A percentile compares a stretch with the other conserved stretches of the same genome.
These are phyloP conservation scores for Lasioglossum albipes DNA, from an alignment of 1,140 invertebrate species.

Conservation along the genomic window DNA sequence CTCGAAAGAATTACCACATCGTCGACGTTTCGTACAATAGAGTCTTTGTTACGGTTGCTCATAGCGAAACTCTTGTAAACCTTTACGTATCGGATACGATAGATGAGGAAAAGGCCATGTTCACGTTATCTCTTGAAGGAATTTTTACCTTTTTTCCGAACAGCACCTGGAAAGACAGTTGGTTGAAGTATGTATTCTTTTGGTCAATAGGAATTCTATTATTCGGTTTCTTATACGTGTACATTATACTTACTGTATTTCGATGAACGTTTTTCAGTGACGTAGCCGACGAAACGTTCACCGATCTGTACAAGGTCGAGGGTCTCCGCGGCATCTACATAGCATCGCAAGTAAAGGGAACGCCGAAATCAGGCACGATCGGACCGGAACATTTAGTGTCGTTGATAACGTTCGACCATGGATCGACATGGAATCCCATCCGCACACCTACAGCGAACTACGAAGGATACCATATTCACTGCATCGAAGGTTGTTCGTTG, in stretches of 20 bases:
- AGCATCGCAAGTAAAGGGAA: conserved; percentile 87
- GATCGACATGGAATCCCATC: conserved; percentile 89
- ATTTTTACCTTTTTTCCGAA: conserved; percentile 93
- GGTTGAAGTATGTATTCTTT: conserved; percentile 88
- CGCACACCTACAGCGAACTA: conserved; percentile 85
- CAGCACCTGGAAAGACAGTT: conserved; percentile 88
- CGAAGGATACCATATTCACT: conserved; percentile 84
- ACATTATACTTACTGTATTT: conserved; percentile 50
- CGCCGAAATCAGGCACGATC: conserved; percentile 80
- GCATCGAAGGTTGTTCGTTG: conserved; percentile 87
- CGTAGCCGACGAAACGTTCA: conserved; percentile 89
- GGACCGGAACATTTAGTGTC: conserved; percentile 88
- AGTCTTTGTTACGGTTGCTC: conserved; percentile 91
- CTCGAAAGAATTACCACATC: conserved; percentile 88
- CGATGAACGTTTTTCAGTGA: conserved; percentile 80
- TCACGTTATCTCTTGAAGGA: conserved; percentile 89
- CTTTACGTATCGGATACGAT: conserved; percentile 88
- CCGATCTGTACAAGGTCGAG: conserved; percentile 93
- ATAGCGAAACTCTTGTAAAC: conserved; percentile 86
- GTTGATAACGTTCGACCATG: conserved; percentile 93
- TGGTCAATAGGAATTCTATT: conserved; percentile 18
- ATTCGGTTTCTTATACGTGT: background rate
- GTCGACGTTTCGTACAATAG: conserved; percentile 90
- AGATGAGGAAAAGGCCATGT: conserved; percentile 81
- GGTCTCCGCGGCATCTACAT: conserved; percentile 94